Conservation (phyloP, 1,140 invertebrate genomes). For the Pomacea maculata region DNA sequence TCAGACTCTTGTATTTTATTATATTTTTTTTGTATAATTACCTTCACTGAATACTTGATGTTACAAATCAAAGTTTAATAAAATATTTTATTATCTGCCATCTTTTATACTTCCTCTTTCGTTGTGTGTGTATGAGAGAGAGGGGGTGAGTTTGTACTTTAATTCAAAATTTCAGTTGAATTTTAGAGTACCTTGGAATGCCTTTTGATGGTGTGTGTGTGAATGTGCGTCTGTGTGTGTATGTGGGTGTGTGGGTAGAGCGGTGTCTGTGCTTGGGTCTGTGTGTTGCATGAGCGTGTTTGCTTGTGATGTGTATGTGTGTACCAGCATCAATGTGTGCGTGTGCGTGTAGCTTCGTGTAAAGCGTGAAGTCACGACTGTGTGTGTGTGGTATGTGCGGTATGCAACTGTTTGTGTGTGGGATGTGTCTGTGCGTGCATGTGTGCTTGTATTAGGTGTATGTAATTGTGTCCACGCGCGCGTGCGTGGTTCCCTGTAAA, state of each 20-base stretch:
- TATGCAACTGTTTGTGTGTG: background rate
- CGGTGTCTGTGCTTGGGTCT: too few species aligned
- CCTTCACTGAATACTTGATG: background rate
- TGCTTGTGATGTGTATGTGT: conserved; percentile 2
- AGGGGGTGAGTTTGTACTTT: too few species aligned
- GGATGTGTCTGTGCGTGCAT: background rate
- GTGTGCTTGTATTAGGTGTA: background rate
- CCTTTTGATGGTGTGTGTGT: background rate
- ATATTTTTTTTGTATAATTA: background rate
- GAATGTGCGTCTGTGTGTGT: background rate
- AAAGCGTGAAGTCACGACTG: background rate
- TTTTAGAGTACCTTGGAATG: too few species aligned
- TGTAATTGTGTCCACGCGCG: background rate
- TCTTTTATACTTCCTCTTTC: too few species aligned
- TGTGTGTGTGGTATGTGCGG: background rate
- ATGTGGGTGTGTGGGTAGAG: too few species aligned
- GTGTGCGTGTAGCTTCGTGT: background rate
- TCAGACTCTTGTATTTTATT: background rate
- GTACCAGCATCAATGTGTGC: background rate
- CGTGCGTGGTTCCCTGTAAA: background rate
- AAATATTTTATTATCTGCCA: background rate
- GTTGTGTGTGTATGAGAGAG: too few species aligned
- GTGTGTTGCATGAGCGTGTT: background rate
- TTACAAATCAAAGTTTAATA: background rate
- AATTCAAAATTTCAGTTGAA: too few species aligned